Percentiles rank a stretch among this genome's conserved stretches.
Conservation (phyloP, 1,140 invertebrate genomes). For the Polyergus mexicanus region DNA sequence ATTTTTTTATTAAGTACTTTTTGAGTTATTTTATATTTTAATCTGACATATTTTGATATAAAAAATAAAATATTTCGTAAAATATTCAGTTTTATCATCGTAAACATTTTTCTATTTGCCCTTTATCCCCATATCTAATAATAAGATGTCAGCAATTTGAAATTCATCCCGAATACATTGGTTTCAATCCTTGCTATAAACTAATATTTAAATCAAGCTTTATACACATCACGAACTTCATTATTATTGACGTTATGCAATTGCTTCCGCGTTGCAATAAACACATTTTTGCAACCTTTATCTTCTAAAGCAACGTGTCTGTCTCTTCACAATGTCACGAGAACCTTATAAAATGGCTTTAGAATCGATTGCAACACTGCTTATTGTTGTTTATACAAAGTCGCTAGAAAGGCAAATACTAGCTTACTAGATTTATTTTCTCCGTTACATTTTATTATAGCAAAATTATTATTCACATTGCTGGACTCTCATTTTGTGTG, state of each 20-base stretch:
- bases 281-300: conserved; percentile 21
- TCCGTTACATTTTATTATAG: not conserved
- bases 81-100: no score
- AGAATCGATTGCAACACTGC: conserved; percentile 10
- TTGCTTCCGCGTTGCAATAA: not conserved
- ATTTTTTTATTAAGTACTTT: no score
- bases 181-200: not conserved
- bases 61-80: no score
- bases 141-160: not conserved
- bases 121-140: not conserved
- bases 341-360: not conserved
- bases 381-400: not conserved
- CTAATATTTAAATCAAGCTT: not conserved
- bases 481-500: not conserved
- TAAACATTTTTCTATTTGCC: not conserved
- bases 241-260: conserved; percentile 18
- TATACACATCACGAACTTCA: not conserved
- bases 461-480: not conserved
- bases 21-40: no score
- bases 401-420: not conserved
- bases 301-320: not conserved
- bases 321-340: not conserved
- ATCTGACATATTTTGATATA: no score
- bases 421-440: not conserved
- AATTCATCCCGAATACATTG: not conserved